Base-by-base conservation (phyloP, 2,888 invertebrate genomes). In the Chloroclysta siterata region DNA sequence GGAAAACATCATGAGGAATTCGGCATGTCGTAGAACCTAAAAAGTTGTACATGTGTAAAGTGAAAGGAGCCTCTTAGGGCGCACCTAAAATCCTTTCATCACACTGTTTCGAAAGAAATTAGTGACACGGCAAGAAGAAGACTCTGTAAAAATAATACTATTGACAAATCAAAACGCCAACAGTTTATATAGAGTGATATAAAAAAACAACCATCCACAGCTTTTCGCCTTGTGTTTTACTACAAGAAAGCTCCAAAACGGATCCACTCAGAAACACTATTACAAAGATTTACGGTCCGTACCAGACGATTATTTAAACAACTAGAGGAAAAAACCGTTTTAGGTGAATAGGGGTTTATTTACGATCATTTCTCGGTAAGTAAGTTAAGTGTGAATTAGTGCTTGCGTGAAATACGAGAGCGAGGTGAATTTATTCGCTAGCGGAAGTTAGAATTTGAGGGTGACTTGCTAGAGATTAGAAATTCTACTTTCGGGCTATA, bases 231-330 rank as follows among this genome's bases (percentile, higher is more conserved):
- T 50, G 62, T 66, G 55, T 53, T 53, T 53, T 41, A 17, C 39
- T 53, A 53, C 53, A 41, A 53, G 42, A 53, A 53, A 66, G 65
- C 64, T 68, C 56, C 64, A 65, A 72, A 66, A 62, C 60, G 52
- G 70, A 70, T 72, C 68, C 65, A 72, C 72, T 75, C 71, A 65
- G 69, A 71, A 74, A 68, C 70, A 72, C 74, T 74, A 66, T 76
- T 75, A 78, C 65, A 61, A 69, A 83, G 82, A 87, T 87, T 87
- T 86, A 87, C 81, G 84, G 75, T 66, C 67, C 76, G 73, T 76
- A 73, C 76, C 75, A 68, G 66, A 70, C 79, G 71, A 81, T 84
- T 81, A 79, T 80, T 82, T 79, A 81, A 83, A 82, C 80, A 63
- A 65, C 80, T 75, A 54, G 65, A 69, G 71, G 75, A 81, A 84